Percentiles rank a stretch among this genome's conserved stretches.
These are phyloP conservation scores for Podargus strigoides DNA, from an alignment of 2,797 vertebrate species.

Conservation along the genomic window DNA sequence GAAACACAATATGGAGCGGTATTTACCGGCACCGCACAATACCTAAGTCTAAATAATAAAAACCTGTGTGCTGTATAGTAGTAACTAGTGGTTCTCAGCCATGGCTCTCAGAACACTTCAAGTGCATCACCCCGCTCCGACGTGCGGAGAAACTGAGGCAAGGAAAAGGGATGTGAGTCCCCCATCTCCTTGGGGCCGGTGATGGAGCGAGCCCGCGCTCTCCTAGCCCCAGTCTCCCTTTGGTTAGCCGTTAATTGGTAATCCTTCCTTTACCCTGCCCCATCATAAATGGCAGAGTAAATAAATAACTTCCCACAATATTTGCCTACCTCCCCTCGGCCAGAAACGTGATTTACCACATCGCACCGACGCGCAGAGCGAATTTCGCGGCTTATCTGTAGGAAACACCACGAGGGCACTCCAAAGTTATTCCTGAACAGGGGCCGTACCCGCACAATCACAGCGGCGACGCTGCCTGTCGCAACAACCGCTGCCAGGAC, in stretches of 20 bases:
- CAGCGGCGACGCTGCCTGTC: not conserved
- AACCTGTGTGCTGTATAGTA: rapidly evolving
- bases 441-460: not conserved
- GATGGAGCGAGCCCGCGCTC: not conserved
- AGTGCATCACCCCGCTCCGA: rapidly evolving
- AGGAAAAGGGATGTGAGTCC: not conserved
- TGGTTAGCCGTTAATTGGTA: not conserved
- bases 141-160: not conserved
- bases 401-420: not conserved
- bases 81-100: not conserved
- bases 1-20: not conserved
- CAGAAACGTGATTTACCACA: not conserved
- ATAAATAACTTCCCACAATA: not conserved
- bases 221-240: not conserved
- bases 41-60: not conserved
- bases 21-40: rapidly evolving
- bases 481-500: not conserved
- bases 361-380: not conserved
- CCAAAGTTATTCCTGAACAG: not conserved
- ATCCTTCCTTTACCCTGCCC: not conserved
- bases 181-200: rapidly evolving
- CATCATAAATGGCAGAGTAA: not conserved
- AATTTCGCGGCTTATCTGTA: not conserved
- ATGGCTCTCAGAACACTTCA: not conserved
- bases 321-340: not conserved